Evolutionary conservation across 1,140 invertebrate genomes (phyloP).

Genomic region (Ceratitis capitata): DNA sequence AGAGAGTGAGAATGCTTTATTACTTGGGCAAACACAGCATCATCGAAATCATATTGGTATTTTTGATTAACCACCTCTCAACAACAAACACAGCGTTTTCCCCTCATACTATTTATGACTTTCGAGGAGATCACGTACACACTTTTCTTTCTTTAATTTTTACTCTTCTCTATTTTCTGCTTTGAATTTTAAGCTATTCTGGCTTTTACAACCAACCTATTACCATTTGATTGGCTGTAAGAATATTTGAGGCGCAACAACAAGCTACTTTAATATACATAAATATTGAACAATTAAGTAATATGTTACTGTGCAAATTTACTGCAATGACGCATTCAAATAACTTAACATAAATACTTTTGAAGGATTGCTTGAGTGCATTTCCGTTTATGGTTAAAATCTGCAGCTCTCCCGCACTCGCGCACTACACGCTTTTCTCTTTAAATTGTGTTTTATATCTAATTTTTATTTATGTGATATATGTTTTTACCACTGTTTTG

Average conservation of each 20-base stretch:
- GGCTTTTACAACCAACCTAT: not conserved
- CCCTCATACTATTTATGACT: conserved; percentile 6
- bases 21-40: conserved; percentile 66
- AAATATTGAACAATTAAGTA: not conserved
- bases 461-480: not conserved
- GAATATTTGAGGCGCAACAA: not conserved
- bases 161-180: not conserved
- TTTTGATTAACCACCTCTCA: conserved; percentile 60
- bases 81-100: not conserved
- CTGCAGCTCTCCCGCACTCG: not conserved
- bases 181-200: not conserved
- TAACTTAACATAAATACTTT: not conserved
- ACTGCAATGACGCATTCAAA: not conserved
- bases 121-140: conserved; percentile 26
- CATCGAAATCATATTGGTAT: conserved; percentile 66
- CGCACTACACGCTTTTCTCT: not conserved
- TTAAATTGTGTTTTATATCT: not conserved
- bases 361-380: not conserved
- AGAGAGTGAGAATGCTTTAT: conserved; percentile 66
- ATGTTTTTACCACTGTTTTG: not conserved
- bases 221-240: not conserved
- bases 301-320: not conserved
- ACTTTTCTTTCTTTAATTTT: not conserved
- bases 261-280: not conserved
- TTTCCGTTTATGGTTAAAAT: conserved; percentile 35